phyloP scores from a whole-genome alignment of 2,113 vertebrate species.

The Rhinolophus ferrumequinum region DNA sequence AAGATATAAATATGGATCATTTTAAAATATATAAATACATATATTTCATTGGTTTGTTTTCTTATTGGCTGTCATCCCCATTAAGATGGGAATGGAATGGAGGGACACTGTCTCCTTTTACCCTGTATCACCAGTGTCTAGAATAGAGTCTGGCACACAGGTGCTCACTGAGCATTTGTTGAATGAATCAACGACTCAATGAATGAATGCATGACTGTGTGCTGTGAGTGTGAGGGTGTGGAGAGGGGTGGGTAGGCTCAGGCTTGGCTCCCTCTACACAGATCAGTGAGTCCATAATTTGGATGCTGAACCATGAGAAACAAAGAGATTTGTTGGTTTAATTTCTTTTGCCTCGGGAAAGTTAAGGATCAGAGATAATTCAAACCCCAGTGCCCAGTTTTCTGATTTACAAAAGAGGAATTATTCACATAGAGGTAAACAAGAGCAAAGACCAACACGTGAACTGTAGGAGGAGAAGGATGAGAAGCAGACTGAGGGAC shows the following conservation, averaged over 20 bases:
- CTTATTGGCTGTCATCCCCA: not conserved
- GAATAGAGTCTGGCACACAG: not conserved
- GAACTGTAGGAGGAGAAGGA: conserved; percentile 48
- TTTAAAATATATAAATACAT: too few relatives aligned
- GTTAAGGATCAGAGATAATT: conserved; percentile 73
- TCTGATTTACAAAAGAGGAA: conserved; percentile 73
- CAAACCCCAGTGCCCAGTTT: conserved; percentile 70
- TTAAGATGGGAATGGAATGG: not conserved
- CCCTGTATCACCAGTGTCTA: not conserved
- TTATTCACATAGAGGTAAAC: conserved; percentile 67
- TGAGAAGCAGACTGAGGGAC: conserved; percentile 45
- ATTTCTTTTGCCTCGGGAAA: conserved; percentile 73
- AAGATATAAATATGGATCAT: not conserved
- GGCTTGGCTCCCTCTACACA: not conserved
- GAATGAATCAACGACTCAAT: not conserved
- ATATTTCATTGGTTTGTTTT: not conserved
- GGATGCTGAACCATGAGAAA: conserved; percentile 57
- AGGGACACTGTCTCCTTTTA: not conserved
- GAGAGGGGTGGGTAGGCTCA: not conserved
- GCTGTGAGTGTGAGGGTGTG: not conserved
- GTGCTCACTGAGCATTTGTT: not conserved
- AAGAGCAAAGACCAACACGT: conserved; percentile 57
- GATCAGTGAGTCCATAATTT: conserved; percentile 34
- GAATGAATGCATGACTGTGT: not conserved
- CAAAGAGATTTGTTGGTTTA: conserved; percentile 61